Percentiles rank a stretch among this genome's conserved stretches.
phyloP scores from a whole-genome alignment of 1,140 invertebrate species.

The Rhysida immarginata region DNA sequence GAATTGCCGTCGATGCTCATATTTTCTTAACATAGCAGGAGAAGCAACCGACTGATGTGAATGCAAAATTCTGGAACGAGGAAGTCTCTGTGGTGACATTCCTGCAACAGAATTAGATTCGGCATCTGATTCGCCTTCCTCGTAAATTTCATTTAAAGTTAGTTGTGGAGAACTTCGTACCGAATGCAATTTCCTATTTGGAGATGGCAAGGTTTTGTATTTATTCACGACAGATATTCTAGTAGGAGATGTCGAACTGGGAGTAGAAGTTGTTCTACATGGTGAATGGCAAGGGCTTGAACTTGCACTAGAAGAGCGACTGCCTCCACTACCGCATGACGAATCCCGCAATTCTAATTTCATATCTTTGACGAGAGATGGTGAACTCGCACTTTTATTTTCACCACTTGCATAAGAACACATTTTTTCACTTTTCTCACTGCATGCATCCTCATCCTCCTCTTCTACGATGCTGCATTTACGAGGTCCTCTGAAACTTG shows the following conservation, averaged over 20 bases:
- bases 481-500: constrained; percentile 34
- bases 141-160: constrained; percentile 52
- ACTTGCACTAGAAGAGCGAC: constrained; percentile 7
- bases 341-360: neutral
- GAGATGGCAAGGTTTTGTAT: constrained; percentile 32
- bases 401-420: neutral
- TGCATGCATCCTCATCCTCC: constrained; percentile 51
- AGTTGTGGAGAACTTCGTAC: constrained; percentile 43
- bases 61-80: constrained; percentile 10
- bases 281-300: constrained; percentile 18
- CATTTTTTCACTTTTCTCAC: constrained; percentile 1
- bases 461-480: constrained; percentile 80
- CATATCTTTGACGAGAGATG: neutral
- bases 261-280: constrained; percentile 19
- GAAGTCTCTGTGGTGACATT: constrained; percentile 1
- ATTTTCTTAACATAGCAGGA: constrained; percentile 32
- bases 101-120: constrained; percentile 13
- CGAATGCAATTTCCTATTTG: constrained; percentile 31
- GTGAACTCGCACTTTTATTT: neutral
- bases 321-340: neutral
- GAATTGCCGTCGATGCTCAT: constrained; percentile 47
- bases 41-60: constrained; percentile 21
- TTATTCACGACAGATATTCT: constrained; percentile 23
- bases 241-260: constrained; percentile 20
- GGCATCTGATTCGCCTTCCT: constrained; percentile 40